These are phyloP conservation scores for Grus americana DNA, from an alignment of 2,113 vertebrate genomes.

Conservation along the genomic window DNA sequence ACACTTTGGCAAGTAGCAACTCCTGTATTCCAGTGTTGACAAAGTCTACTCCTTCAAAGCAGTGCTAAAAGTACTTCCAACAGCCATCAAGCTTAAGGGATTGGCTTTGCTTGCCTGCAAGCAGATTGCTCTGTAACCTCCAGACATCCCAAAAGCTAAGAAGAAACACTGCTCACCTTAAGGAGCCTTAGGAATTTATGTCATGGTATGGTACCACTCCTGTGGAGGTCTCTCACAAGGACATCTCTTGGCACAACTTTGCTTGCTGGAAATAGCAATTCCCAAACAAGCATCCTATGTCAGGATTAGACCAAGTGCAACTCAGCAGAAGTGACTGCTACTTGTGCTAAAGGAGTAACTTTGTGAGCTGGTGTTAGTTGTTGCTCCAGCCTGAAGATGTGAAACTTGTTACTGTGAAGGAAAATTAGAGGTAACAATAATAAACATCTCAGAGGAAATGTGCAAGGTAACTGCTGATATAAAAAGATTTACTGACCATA, in stretches of 20 bases:
- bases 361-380: neutral
- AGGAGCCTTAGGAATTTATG: neutral
- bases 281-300: neutral
- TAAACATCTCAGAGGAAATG: neutral
- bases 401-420: neutral
- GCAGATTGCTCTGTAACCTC: neutral
- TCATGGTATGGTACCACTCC: neutral
- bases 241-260: neutral
- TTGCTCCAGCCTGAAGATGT: neutral
- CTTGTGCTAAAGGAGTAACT: neutral
- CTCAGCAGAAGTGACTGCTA: neutral
- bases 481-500: conserved; percentile 35
- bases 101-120: neutral
- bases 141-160: neutral
- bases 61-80: neutral
- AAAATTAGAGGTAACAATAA: neutral
- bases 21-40: neutral
- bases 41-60: neutral
- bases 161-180: neutral
- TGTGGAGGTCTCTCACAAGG: neutral
- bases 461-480: neutral
- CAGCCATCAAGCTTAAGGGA: neutral
- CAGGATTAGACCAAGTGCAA: rapidly evolving
- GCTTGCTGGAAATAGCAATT: neutral
- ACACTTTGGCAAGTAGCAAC: neutral